phyloP scores from a whole-genome alignment of 1,140 invertebrate genomes.

The Heliconius himera region DNA sequence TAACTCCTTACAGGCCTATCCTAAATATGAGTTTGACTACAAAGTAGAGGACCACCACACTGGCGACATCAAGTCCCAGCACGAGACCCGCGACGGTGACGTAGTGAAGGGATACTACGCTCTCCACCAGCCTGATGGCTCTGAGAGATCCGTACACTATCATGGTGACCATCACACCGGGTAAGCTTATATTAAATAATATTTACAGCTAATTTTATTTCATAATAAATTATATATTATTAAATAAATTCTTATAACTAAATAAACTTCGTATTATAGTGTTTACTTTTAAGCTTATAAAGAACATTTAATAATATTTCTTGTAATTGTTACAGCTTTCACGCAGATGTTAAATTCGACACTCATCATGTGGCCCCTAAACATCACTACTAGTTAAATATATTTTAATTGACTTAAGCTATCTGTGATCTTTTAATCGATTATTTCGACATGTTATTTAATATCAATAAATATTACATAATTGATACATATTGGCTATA shows the following conservation, averaged over 20 bases:
- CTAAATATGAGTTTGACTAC: too few relatives aligned
- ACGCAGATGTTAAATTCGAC: background rate
- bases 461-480: too few relatives aligned
- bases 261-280: too few relatives aligned
- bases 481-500: too few relatives aligned
- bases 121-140: background rate
- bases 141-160: background rate
- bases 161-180: slow-evolving; percentile 34
- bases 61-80: too few relatives aligned
- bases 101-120: too few relatives aligned
- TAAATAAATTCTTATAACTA: too few relatives aligned
- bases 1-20: too few relatives aligned
- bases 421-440: background rate
- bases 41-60: too few relatives aligned
- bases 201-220: background rate
- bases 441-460: slow-evolving; percentile 17
- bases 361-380: background rate
- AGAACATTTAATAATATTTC: too few relatives aligned
- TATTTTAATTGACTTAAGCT: background rate
- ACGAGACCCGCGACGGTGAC: too few relatives aligned
- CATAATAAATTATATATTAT: background rate
- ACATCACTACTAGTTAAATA: background rate
- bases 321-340: background rate
- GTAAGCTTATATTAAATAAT: background rate
- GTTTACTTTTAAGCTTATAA: too few relatives aligned